Evolutionary conservation across 2,113 vertebrate genomes (phyloP), one percentile per base, ranked within the genome.

Genomic region (Paradisaea rubra): DNA sequence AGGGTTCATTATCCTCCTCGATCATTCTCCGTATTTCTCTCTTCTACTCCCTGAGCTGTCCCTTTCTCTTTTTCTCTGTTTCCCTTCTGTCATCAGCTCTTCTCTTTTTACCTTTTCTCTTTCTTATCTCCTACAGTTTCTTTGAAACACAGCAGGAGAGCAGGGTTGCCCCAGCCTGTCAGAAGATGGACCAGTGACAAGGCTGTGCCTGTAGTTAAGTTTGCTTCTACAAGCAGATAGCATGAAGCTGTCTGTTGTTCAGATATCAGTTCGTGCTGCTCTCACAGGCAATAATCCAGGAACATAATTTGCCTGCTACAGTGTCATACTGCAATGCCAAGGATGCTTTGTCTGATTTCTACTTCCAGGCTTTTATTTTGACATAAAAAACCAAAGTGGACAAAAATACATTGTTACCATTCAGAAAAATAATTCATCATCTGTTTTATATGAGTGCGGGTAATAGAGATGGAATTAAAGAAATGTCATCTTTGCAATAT

Each of bases 381-480:
- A 85, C 50, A 65, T 44, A 53, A 79, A 59, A 70, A 82, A 8
- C 3, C 31, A 44, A 81, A 61, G 31, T 42, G 42, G 53, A 81
- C 31, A 61, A 77, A 91, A 94, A 80, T 44, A 73, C 54, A 63
- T 85, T 85, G 42, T 66, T 91, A 63, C 63, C 63, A 89, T 95
- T 95, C 74, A 85, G 84, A 88, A 96, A 94, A 93, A 91, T 69
- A 92, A 70, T 80, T 82, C n/a, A 44, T 91, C 89, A 77, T 92
- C 93, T 96, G 87, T 82, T 94, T 89, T 88, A 45, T 31, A 79
- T 93, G 59, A 94, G 21, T 69, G 39, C 0, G 59, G 63, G 47
- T 94, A 94, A 82, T 61, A 87, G 84, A 72, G 30, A 63, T 93
- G 93, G 87, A 92, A 95, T 87, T 76, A 80, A 91, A 63, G 70